Base-by-base conservation (phyloP, 2,797 vertebrate genomes). In the Gallinago nigripennis region DNA sequence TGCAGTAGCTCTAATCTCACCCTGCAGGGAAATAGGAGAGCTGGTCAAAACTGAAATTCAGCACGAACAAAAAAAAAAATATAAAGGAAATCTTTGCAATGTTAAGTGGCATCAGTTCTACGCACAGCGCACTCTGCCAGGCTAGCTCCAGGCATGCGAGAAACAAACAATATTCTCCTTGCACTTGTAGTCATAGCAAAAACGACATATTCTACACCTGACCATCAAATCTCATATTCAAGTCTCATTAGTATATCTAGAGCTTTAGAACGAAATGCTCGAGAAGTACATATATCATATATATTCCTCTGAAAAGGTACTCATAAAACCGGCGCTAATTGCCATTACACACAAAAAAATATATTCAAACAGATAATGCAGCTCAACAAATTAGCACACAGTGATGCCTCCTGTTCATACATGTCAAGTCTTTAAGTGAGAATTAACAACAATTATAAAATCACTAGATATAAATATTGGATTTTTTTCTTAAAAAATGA, bases 1-100 rank as follows among this genome's bases (percentile, higher is more conserved):
- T 75, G 98, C 99, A 28, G 99, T 99, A 64, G 99, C 98, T 98
- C 99, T 98, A 89, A 99, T 99, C 97, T 99, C 99, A 51, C 99
- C 99, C 99, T 99, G 97, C 48, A 96, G 92, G 66, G 88, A 88
- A 95, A 68, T 2, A 58, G 12, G 30, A 95, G 86, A 90, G 41
- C 50, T 58, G 51, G 79, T 97, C 76, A 97, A 88, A 88, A 94
- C 24, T 57, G 75, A 61, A 77, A 94, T 79, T 85, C 16, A 7
- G 63, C 82, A 70, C 9, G n/a, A 33, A 70, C 71, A 75, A 28
- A 53, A 33, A 50, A 43, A 43, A 17, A 60, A 82, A 66, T 5
- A 9, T 11, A 33, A 60, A 83, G 90, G 61, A 89, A 54, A 68
- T 77, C 90, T 85, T 93, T 66, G 85, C 77, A 71, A 45, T n/a